These are phyloP conservation scores for Chiridota heheva DNA, from an alignment of 35 echinoderm and acorn worm species.

Conservation along the genomic window DNA sequence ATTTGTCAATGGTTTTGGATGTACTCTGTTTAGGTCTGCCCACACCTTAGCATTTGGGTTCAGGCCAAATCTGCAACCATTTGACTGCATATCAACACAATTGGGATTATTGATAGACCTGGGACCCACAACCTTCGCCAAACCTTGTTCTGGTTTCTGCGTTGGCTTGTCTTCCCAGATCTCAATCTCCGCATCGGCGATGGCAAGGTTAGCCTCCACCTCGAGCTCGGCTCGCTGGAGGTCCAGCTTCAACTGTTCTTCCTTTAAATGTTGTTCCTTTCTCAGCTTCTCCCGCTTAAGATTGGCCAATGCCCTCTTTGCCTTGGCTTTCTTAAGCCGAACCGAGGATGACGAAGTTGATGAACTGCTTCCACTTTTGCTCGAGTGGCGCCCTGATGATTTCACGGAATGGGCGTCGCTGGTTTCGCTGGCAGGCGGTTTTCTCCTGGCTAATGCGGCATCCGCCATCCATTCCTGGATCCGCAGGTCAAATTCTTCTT, in stretches of 20 bases:
- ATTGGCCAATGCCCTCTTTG: conserved; percentile 6
- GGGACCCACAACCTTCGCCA: no score
- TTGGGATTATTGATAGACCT: neutral
- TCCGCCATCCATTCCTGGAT: no score
- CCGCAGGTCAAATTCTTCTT: neutral
- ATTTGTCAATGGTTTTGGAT: no score
- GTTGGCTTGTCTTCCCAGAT: neutral
- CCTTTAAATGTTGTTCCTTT: neutral
- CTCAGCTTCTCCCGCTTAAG: conserved; percentile 14
- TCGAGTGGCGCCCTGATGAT: no score
- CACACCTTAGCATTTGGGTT: no score
- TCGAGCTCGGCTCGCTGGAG: neutral
- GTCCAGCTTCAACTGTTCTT: neutral
- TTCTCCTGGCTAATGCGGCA: no score
- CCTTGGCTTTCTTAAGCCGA: conserved; percentile 5
- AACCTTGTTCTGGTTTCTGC: no score
- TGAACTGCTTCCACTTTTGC: neutral
- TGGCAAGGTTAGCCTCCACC: conserved; percentile 2
- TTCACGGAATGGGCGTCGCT: no score
- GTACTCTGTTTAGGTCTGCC: no score
- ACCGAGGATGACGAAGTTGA: neutral
- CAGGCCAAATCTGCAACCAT: no score
- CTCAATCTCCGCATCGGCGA: neutral
- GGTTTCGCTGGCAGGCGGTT: no score
- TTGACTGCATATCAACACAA: neutral